Base-by-base conservation (phyloP, 2,113 vertebrate species). In the Colistium nudipinnis region DNA sequence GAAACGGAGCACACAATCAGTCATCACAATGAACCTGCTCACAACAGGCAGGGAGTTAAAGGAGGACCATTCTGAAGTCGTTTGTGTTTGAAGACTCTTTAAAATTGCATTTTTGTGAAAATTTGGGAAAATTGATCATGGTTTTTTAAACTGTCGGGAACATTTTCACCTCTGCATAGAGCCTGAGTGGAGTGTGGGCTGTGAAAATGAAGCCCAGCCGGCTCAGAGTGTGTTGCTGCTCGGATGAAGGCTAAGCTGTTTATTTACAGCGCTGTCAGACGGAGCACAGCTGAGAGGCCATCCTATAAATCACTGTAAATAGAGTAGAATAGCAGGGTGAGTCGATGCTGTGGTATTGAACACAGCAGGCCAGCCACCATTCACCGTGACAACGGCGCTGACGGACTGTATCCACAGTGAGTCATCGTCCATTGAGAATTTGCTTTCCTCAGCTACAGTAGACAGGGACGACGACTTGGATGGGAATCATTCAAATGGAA, bases 191-290 rank as follows among this genome's bases (percentile, higher is more conserved):
- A 53, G 48, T 41, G 68, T 48, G 49, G 69, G 49, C 70, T 28
- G 64, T 48, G n/a, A 38, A 70, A 59, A 48, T 59, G 6, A 57
- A 54, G 43, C 49, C 31, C 51, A 31, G 48, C 56, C 33, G 2
- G 13, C 43, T 60, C 56, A 4, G 44, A 53, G 61, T 8, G 16
- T 9, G 44, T 28, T 17, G 53, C 52, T 35, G 20, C 65, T 13
- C 0, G n/a, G 71, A 69, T 68, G 48, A 64, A 72, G 19, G 68
- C 43, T 63, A 30, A 81, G 62, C 56, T 28, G 33, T 69, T 76
- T 51, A 55, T 78, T 78, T 74, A 74, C 60, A 47, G 13, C 17
- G 48, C 36, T 17, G 19, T 45, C 28, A 43, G 74, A 74, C 41
- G 27, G 35, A 68, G 55, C 62, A 35, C 44, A 49, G 44, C 24